A percentile compares a stretch with the other conserved stretches of the same genome.
Conservation (phyloP, 1,140 invertebrate species). For the Atta texana region DNA sequence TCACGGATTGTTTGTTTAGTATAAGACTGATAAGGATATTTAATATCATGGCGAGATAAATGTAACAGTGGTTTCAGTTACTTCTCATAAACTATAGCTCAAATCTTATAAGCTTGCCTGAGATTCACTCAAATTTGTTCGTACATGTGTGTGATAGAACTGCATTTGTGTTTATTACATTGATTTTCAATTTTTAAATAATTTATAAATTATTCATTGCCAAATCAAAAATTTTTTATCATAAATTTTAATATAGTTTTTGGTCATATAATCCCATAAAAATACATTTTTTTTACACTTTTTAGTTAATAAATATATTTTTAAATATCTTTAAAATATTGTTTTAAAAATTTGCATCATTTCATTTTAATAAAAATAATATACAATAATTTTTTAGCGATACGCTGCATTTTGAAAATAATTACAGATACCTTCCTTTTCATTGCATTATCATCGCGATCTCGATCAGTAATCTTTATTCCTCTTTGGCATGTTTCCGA, state of each 20-base stretch:
- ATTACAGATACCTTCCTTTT: background rate
- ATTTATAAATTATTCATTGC: background rate
- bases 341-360: background rate
- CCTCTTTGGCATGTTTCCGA: background rate
- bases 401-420: background rate
- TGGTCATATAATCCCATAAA: background rate
- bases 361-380: background rate
- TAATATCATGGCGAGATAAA: conserved; percentile 27
- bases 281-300: background rate
- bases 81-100: background rate
- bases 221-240: background rate
- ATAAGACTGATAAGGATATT: conserved; percentile 9
- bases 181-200: background rate
- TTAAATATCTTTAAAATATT: background rate
- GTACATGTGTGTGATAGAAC: background rate
- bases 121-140: background rate
- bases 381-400: background rate
- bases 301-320: background rate
- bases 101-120: background rate
- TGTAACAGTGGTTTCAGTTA: conserved; percentile 10
- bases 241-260: background rate
- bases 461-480: conserved; percentile 3
- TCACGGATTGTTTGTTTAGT: conserved; percentile 4
- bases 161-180: background rate
- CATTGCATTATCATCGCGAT: background rate